Evolutionary conservation across 2,113 vertebrate genomes (phyloP).

Genomic region (Bettongia penicillata): DNA sequence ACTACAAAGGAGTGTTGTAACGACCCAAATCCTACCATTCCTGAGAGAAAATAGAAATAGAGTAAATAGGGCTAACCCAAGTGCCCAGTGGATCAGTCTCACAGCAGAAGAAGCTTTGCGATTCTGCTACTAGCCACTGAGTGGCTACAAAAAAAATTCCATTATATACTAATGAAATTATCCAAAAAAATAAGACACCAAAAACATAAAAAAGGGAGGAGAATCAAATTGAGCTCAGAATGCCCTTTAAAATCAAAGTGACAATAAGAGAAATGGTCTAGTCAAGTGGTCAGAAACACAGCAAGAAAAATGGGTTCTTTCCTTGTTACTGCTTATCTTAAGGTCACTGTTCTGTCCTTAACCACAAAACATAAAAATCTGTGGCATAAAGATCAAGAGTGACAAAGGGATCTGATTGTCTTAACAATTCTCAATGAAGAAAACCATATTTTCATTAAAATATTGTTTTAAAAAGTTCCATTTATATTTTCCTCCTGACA

Average conservation of each 20-base stretch:
- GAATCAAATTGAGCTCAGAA: constrained; percentile 46
- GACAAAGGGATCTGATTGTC: constrained; percentile 63
- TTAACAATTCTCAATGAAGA: constrained; percentile 37
- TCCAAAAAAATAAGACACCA: constrained; percentile 65
- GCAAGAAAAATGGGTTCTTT: neutral
- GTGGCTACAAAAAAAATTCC: constrained; percentile 52
- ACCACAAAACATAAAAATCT: constrained; percentile 42
- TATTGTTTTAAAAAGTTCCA: constrained; percentile 39
- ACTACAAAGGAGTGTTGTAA: constrained; percentile 60
- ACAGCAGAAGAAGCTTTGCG: constrained; percentile 37
- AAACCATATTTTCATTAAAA: constrained; percentile 46
- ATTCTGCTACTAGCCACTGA: constrained; percentile 43
- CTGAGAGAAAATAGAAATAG: neutral
- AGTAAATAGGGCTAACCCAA: neutral
- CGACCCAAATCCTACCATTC: neutral
- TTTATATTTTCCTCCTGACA: neutral
- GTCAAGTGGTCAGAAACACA: neutral
- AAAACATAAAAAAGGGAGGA: constrained; percentile 56
- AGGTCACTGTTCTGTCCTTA: constrained; percentile 22
- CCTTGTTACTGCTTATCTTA: constrained; percentile 51
- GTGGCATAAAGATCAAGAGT: constrained; percentile 48
- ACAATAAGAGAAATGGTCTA: constrained; percentile 54
- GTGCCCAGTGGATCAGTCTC: constrained; percentile 33
- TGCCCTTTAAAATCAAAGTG: constrained; percentile 41
- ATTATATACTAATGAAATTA: constrained; percentile 39